A percentile compares a stretch with the other conserved stretches of the same genome.
These are phyloP conservation scores for Drepana falcataria DNA, from an alignment of 2,888 invertebrate species.

Conservation along the genomic window DNA sequence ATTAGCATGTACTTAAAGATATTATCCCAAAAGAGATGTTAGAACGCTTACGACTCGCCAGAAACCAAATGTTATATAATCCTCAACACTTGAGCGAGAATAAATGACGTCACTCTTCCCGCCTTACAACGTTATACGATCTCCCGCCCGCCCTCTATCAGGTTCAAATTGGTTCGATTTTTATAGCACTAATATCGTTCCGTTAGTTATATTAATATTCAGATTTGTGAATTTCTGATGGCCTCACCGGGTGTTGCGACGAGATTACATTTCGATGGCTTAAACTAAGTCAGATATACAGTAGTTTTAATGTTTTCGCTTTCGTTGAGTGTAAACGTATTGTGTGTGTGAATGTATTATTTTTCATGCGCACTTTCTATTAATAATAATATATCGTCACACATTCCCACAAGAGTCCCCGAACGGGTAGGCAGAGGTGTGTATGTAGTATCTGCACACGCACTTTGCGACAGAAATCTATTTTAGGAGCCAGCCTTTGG, in stretches of 20 bases:
- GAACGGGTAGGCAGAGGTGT: no score
- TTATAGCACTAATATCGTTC: neutral
- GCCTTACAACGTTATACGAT: conserved; percentile 18
- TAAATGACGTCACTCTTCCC: conserved; percentile 3
- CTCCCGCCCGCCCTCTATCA: conserved; percentile 19
- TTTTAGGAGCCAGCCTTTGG: no score
- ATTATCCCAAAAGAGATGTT: no score
- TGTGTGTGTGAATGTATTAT: no score
- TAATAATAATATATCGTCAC: no score
- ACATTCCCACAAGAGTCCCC: no score
- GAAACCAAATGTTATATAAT: neutral
- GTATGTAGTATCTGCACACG: no score
- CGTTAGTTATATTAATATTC: neutral
- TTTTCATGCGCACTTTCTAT: no score
- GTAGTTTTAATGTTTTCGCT: neutral
- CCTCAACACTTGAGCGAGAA: neutral
- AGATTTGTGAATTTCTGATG: neutral
- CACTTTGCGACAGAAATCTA: no score
- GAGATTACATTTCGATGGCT: neutral
- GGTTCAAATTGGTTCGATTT: conserved; percentile 11
- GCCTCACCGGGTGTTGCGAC: neutral
- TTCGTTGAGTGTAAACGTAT: no score
- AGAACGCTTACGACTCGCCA: neutral
- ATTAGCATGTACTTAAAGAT: no score
- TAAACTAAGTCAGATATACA: neutral